These are phyloP conservation scores for Trinectes maculatus DNA, from an alignment of 2,113 vertebrate species.

Conservation along the genomic window DNA sequence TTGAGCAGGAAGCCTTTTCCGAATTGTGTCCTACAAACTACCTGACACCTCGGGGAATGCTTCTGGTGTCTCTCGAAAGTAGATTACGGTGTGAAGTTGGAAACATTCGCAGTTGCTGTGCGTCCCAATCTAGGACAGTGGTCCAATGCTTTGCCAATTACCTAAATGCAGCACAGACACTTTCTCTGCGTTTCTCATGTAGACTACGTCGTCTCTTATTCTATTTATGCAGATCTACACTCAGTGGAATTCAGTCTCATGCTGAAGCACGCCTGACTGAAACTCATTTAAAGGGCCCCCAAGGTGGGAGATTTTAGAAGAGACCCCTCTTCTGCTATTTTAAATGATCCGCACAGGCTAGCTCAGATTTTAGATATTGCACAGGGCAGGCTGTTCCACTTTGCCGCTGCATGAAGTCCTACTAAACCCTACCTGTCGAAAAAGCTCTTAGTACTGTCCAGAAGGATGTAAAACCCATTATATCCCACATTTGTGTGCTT, in stretches of 20 bases:
- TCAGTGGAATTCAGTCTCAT: conserved; percentile 63
- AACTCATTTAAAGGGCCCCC: conserved; percentile 73
- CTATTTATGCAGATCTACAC: conserved; percentile 73
- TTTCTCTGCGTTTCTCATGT: conserved; percentile 40
- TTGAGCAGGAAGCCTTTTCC: conserved; percentile 9
- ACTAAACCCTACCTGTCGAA: conserved; percentile 26
- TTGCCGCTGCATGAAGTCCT: conserved; percentile 3
- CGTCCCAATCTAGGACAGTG: conserved; percentile 54
- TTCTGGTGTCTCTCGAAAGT: conserved; percentile 31
- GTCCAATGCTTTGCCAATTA: conserved; percentile 62
- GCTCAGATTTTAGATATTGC: conserved; percentile 41
- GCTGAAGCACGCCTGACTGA: conserved; percentile 60
- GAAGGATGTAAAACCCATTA: conserved; percentile 32
- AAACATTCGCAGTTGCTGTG: conserved; percentile 39
- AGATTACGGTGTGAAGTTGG: conserved; percentile 45
- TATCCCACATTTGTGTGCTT: conserved; percentile 52
- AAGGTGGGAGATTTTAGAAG: conserved; percentile 53
- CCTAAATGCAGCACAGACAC: conserved; percentile 47
- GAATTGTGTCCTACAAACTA: conserved; percentile 48
- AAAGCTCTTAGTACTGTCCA: conserved; percentile 12
- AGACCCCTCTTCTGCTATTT: conserved; percentile 47
- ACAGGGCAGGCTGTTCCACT: conserved; percentile 38
- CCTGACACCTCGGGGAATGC: conserved; percentile 52
- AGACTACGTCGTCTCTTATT: conserved; percentile 49
- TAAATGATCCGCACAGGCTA: conserved; percentile 26